Conservation (phyloP, 2,113 vertebrate genomes). For the Larimichthys polyactis region DNA sequence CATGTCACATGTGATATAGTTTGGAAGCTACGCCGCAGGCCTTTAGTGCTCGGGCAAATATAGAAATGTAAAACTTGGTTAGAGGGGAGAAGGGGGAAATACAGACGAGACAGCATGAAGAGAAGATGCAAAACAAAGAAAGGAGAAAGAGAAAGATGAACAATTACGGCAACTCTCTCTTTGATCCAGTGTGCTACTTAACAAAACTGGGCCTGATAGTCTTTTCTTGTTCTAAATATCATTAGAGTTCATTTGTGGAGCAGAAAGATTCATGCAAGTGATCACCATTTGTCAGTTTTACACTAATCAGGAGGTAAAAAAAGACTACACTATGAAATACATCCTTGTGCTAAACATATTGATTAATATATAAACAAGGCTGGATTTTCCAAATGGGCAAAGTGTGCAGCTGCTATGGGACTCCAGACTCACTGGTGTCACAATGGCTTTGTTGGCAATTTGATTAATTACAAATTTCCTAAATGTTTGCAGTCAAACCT, state of each 20-base stretch:
- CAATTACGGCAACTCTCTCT: slow-evolving; percentile 27
- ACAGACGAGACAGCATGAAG: not conserved
- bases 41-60: slow-evolving; percentile 27
- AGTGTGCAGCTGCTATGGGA: too few relatives aligned
- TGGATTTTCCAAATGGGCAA: too few relatives aligned
- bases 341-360: too few relatives aligned
- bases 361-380: too few relatives aligned
- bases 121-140: slow-evolving; percentile 6
- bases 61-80: slow-evolving; percentile 26
- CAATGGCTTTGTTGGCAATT: too few relatives aligned
- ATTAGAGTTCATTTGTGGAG: not conserved
- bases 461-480: too few relatives aligned
- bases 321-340: not conserved
- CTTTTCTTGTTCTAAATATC: not conserved
- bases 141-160: not conserved
- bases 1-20: slow-evolving; percentile 25
- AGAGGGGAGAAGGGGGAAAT: not conserved
- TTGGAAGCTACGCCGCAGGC: slow-evolving; percentile 25
- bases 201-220: not conserved
- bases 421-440: too few relatives aligned
- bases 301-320: not conserved
- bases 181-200: slow-evolving; percentile 16
- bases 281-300: not conserved
- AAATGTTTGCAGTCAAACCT: not conserved
- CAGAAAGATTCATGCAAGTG: not conserved